Percentiles rank a stretch among this genome's conserved stretches.
These are phyloP conservation scores for Fabriciana adippe DNA, from an alignment of 2,888 invertebrate species.

Conservation along the genomic window DNA sequence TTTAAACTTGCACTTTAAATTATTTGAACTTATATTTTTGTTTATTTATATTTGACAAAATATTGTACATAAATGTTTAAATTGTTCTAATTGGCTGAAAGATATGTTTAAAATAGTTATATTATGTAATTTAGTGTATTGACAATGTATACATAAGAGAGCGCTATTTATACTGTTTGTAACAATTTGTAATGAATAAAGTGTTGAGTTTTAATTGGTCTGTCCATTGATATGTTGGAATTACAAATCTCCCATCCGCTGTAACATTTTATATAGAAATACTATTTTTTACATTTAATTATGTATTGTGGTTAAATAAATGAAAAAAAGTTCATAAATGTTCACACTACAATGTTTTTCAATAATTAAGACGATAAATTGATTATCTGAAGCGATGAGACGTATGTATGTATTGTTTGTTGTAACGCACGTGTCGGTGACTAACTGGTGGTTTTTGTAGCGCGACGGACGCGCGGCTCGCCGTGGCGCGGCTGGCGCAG, in stretches of 20 bases:
- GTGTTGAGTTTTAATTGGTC: constrained; percentile 48
- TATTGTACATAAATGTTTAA: neutral
- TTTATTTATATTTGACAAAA: neutral
- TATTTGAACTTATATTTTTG: constrained; percentile 1
- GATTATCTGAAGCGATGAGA: too few relatives aligned
- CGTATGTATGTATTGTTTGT: too few relatives aligned
- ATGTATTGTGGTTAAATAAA: too few relatives aligned
- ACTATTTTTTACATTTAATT: too few relatives aligned
- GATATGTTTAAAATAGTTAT: constrained; percentile 9
- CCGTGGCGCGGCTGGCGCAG: constrained; percentile 93
- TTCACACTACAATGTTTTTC: too few relatives aligned
- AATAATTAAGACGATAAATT: too few relatives aligned
- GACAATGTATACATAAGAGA: constrained; percentile 48
- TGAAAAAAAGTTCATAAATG: too few relatives aligned
- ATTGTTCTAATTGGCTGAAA: constrained; percentile 14
- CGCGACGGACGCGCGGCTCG: constrained; percentile 89
- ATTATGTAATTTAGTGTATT: constrained; percentile 10
- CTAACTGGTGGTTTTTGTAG: constrained; percentile 61
- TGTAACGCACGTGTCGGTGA: constrained; percentile 20
- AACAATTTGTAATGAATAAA: constrained; percentile 54
- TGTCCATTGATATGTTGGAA: constrained; percentile 38
- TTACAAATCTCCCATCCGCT: too few relatives aligned
- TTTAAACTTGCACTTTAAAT: constrained; percentile 18
- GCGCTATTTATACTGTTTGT: constrained; percentile 52
- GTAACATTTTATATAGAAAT: too few relatives aligned